These are phyloP conservation scores for Neogale vison DNA, from an alignment of 2,113 vertebrate species.

Conservation along the genomic window DNA sequence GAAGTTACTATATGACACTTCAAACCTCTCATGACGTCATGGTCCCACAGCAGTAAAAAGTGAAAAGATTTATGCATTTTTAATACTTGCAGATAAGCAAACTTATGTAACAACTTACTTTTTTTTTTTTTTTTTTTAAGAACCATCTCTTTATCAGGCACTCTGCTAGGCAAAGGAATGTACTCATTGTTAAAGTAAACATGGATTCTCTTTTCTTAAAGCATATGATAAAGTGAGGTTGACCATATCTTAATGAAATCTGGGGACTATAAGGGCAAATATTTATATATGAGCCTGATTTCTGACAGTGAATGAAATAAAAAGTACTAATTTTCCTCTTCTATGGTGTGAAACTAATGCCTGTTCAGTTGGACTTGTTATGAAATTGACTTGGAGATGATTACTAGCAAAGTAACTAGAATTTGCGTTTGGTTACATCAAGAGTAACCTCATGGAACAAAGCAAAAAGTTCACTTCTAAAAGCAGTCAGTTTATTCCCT, in stretches of 20 bases:
- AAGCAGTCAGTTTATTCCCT: neutral
- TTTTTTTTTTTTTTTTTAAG: neutral
- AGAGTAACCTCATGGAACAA: neutral
- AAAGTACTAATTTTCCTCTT: neutral
- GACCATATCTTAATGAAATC: neutral
- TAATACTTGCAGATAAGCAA: slow-evolving; percentile 25
- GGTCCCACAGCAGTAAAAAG: neutral
- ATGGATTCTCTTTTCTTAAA: neutral
- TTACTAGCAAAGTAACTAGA: slow-evolving; percentile 15
- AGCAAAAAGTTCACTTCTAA: neutral
- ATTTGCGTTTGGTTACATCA: neutral
- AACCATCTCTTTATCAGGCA: neutral
- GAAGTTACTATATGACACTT: neutral
- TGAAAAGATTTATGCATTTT: slow-evolving; percentile 5
- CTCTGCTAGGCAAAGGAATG: neutral
- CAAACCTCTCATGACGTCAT: neutral
- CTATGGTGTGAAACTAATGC: neutral
- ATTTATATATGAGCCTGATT: slow-evolving; percentile 1
- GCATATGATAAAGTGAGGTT: neutral
- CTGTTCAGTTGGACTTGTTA: neutral
- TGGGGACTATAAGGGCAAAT: neutral
- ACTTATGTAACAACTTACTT: neutral
- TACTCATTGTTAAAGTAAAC: neutral
- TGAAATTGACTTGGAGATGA: slow-evolving; percentile 40
- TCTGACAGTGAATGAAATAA: neutral